phyloP scores from a whole-genome alignment of 2,888 invertebrate genomes.

The Amiota minor region DNA sequence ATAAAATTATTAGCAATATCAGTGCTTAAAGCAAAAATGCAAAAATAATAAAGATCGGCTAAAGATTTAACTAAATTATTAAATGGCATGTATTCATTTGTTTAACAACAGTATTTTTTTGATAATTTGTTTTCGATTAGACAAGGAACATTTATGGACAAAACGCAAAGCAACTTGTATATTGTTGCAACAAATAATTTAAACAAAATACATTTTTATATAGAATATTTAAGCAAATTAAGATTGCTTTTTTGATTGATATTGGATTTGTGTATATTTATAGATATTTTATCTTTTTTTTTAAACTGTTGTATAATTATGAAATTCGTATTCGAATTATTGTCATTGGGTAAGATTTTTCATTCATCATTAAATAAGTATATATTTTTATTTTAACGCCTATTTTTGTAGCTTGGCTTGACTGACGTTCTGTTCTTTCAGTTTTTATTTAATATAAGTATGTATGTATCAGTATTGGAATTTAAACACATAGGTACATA shows the following conservation, averaged over 20 bases:
- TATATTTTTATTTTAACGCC: constrained; percentile 1
- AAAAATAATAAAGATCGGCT: constrained; percentile 11
- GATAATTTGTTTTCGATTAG: too few species aligned
- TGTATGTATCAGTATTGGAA: too few species aligned
- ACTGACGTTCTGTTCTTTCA: too few species aligned
- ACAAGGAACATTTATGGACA: neutral
- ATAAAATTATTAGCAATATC: constrained; percentile 1
- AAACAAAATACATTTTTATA: constrained; percentile 2
- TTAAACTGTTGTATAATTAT: neutral
- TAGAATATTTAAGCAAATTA: neutral
- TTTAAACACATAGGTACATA: too few species aligned
- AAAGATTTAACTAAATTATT: constrained; percentile 20
- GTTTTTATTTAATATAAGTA: too few species aligned
- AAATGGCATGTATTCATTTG: constrained; percentile 9
- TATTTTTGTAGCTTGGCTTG: neutral
- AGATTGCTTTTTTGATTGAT: neutral
- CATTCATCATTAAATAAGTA: constrained; percentile 32
- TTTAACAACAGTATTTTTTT: neutral
- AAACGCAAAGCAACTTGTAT: neutral
- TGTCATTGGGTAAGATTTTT: constrained; percentile 48
- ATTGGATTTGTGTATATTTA: neutral
- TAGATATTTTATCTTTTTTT: neutral
- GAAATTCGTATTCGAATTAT: constrained; percentile 46
- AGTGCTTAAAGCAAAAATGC: constrained; percentile 10
- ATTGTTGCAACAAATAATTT: neutral